A percentile compares a stretch with the other conserved stretches of the same genome.
These are phyloP conservation scores for Pitta sordida DNA, from an alignment of 2,113 vertebrate genomes.

Conservation along the genomic window DNA sequence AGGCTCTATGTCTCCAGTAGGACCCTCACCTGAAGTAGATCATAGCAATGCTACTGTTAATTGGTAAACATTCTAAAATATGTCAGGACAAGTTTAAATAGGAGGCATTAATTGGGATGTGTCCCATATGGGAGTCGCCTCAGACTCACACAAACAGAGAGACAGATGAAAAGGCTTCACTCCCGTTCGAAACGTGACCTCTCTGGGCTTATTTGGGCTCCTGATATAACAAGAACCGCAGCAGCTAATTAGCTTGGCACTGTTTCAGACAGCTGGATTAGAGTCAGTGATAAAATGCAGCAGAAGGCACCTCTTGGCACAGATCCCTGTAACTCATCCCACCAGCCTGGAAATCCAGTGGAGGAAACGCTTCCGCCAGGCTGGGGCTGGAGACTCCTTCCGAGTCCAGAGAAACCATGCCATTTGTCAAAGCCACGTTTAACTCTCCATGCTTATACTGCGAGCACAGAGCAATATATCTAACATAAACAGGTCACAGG, in stretches of 20 bases:
- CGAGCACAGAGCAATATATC: background rate
- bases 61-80: conserved; percentile 14
- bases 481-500: background rate
- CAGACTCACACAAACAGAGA: background rate
- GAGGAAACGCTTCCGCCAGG: conserved; percentile 18
- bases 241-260: conserved; percentile 75
- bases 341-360: conserved; percentile 42
- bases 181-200: conserved; percentile 19
- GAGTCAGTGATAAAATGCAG: conserved; percentile 64
- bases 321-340: conserved; percentile 58
- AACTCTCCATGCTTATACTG: background rate
- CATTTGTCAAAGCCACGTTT: conserved; percentile 40
- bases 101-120: conserved; percentile 21
- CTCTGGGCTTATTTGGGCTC: conserved; percentile 54
- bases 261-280: conserved; percentile 64
- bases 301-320: conserved; percentile 69
- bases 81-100: conserved; percentile 18
- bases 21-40: background rate
- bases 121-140: background rate
- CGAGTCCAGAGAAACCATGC: background rate
- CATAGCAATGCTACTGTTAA: conserved; percentile 33
- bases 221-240: conserved; percentile 63
- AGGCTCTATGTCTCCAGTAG: background rate
- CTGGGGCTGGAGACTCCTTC: conserved; percentile 49
- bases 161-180: conserved; percentile 14